Percentiles rank a stretch among this genome's conserved stretches.
phyloP scores from a whole-genome alignment of 2,113 vertebrate genomes.

The Oncorhynchus tshawytscha region DNA sequence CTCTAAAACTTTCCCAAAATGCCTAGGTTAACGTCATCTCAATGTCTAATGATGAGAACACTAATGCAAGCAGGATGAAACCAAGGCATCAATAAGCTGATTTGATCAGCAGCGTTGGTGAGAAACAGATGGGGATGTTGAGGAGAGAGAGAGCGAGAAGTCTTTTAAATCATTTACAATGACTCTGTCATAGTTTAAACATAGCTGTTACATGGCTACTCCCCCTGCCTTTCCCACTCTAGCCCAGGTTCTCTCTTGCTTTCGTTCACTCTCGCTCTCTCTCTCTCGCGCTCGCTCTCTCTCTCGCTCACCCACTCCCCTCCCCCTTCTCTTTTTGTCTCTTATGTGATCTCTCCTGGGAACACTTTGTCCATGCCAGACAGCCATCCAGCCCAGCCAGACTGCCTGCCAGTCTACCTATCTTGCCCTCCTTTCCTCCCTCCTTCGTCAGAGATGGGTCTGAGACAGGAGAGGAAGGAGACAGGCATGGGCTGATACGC shows the following conservation, averaged over 20 bases:
- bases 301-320: neutral
- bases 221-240: neutral
- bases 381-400: neutral
- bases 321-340: neutral
- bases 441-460: slow-evolving; percentile 39
- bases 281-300: neutral
- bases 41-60: neutral
- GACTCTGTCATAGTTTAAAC: neutral
- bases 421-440: slow-evolving; percentile 2
- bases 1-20: too few relatives aligned
- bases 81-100: neutral
- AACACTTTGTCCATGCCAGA: slow-evolving; percentile 1
- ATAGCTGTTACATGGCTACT: neutral
- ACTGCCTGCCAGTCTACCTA: neutral
- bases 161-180: neutral
- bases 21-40: neutral
- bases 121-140: neutral
- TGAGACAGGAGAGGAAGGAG: slow-evolving; percentile 36
- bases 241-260: neutral
- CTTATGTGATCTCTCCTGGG: neutral
- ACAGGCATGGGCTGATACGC: slow-evolving; percentile 63
- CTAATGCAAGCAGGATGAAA: neutral
- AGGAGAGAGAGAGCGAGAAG: neutral
- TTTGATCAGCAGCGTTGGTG: neutral
- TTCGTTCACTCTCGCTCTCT: neutral